These are phyloP conservation scores for Diorhabda carinulata DNA, from an alignment of 1,140 invertebrate genomes.

Conservation along the genomic window DNA sequence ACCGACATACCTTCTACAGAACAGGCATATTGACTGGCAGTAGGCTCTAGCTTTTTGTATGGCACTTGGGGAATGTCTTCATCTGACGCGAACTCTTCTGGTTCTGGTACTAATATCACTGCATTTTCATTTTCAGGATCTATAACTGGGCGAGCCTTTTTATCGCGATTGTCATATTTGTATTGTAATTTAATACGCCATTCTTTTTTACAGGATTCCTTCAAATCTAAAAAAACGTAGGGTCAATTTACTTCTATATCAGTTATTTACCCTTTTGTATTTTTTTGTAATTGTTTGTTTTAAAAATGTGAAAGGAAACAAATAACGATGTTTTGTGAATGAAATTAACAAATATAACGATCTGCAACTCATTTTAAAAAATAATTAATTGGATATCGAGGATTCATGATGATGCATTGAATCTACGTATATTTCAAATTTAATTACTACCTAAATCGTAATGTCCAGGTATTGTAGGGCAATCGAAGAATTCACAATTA, in stretches of 20 bases:
- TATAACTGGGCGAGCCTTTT: neutral
- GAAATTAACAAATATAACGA: too few relatives aligned
- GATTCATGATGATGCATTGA: too few relatives aligned
- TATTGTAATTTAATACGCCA: constrained; percentile 35
- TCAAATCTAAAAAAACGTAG: constrained; percentile 28
- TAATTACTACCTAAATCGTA: constrained; percentile 27
- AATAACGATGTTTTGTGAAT: too few relatives aligned
- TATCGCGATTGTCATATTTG: constrained; percentile 38
- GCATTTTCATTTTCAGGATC: neutral
- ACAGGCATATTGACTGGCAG: constrained; percentile 33
- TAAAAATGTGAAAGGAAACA: too few relatives aligned
- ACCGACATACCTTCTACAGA: constrained; percentile 28
- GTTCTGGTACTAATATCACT: neutral
- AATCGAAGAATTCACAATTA: constrained; percentile 47
- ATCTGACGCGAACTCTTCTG: constrained; percentile 22
- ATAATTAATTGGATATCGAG: too few relatives aligned
- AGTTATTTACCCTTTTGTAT: too few relatives aligned
- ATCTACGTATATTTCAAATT: too few relatives aligned
- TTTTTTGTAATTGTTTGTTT: too few relatives aligned
- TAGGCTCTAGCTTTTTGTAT: constrained; percentile 38
- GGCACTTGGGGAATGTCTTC: constrained; percentile 39
- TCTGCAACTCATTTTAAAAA: too few relatives aligned
- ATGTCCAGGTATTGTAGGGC: constrained; percentile 34
- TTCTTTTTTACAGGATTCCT: constrained; percentile 25
- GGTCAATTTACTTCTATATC: too few relatives aligned